Conservation (phyloP, 2,797 vertebrate species). For the Sparus aurata region DNA sequence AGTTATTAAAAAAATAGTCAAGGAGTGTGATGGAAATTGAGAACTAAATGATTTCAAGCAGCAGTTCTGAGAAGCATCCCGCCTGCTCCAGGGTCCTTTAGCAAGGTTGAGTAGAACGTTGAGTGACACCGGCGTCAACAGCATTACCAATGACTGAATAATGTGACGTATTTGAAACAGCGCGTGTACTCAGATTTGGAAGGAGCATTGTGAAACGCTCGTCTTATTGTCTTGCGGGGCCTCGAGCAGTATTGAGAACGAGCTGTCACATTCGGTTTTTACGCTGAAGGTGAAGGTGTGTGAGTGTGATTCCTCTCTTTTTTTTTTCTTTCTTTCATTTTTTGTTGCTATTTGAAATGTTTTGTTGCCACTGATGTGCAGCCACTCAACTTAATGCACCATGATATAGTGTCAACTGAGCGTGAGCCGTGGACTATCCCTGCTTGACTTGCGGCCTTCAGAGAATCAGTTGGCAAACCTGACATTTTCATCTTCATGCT, state of each 20-base stretch:
- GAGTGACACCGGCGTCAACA: conserved; percentile 16
- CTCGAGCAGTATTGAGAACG: conserved; percentile 20
- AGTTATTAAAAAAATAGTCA: neutral
- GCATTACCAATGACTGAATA: conserved; percentile 29
- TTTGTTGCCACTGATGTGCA: conserved; percentile 41
- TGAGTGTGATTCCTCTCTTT: neutral
- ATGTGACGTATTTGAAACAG: conserved; percentile 24
- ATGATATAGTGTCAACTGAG: conserved; percentile 54
- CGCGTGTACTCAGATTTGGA: conserved; percentile 26
- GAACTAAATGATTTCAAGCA: neutral
- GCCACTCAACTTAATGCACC: conserved; percentile 53
- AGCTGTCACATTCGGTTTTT: conserved; percentile 56
- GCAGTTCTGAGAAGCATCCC: neutral
- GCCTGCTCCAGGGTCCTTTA: conserved; percentile 7
- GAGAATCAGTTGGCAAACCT: conserved; percentile 52
- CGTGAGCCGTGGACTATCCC: conserved; percentile 24
- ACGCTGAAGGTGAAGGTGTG: neutral
- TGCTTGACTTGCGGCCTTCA: conserved; percentile 38
- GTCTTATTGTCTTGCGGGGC: conserved; percentile 31
- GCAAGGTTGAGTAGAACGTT: neutral
- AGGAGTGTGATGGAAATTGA: neutral
- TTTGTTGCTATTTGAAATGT: conserved; percentile 30
- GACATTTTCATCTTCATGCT: conserved; percentile 39
- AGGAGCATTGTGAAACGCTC: conserved; percentile 14
- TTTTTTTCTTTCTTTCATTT: neutral